Evolutionary conservation across 2,797 vertebrate species (phyloP).

Genomic region (Enteromius anoplus): DNA sequence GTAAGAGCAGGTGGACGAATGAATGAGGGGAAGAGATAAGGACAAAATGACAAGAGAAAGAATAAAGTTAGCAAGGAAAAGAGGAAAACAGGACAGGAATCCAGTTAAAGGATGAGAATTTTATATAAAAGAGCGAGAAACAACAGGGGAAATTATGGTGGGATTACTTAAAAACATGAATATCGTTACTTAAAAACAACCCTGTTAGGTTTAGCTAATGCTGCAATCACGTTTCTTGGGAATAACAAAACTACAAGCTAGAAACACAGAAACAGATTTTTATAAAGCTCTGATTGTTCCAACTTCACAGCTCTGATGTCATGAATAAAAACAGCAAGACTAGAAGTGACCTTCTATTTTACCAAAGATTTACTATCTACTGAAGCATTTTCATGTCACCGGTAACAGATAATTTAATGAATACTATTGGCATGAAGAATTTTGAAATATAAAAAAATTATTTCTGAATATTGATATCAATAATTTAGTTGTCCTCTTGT

Average conservation of each 20-base stretch:
- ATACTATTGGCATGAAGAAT: background rate
- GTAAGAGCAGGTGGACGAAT: constrained; percentile 70
- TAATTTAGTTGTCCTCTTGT: no score
- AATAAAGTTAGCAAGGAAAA: background rate
- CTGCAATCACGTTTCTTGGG: background rate
- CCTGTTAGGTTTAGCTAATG: background rate
- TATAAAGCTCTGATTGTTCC: background rate
- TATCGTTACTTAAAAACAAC: background rate
- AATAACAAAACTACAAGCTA: background rate
- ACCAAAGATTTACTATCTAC: background rate
- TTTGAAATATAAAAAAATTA: background rate
- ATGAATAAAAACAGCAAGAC: background rate
- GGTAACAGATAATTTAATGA: background rate
- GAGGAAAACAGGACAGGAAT: constrained; percentile 8
- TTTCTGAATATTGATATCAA: background rate
- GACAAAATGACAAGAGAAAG: background rate
- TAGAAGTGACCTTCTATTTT: background rate
- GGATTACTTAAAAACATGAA: background rate
- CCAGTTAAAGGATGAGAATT: background rate
- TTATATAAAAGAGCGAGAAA: background rate
- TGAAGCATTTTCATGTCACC: background rate
- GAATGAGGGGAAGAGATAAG: constrained; percentile 60
- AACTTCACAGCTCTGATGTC: background rate
- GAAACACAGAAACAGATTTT: background rate
- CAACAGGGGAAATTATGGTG: background rate